A percentile compares a stretch with the other conserved stretches of the same genome.
These are phyloP conservation scores for Limosa lapponica DNA, from an alignment of 2,797 vertebrate genomes.

Conservation along the genomic window DNA sequence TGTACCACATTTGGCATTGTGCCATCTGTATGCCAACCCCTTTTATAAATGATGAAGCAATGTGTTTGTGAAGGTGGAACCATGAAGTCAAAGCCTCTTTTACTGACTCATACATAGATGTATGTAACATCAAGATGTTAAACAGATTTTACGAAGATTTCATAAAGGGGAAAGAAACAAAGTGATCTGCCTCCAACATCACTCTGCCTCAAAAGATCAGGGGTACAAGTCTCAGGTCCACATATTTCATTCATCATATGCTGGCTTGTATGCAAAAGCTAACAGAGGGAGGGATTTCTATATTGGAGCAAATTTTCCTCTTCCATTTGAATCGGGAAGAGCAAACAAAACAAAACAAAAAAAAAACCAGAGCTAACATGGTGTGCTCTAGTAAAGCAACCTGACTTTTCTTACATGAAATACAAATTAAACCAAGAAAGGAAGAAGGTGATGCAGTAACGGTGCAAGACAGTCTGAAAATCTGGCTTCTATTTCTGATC, in stretches of 20 bases:
- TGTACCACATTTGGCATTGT: neutral
- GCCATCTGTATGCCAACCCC: neutral
- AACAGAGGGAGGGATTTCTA: neutral
- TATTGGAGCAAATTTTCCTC: neutral
- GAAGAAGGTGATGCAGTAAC: neutral
- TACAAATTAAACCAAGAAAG: neutral
- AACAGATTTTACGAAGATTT: neutral
- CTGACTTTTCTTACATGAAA: neutral
- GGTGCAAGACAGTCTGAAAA: neutral
- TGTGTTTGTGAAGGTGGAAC: neutral
- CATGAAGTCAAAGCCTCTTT: neutral
- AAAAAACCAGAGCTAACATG: accelerated
- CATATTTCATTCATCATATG: neutral
- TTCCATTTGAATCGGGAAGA: neutral
- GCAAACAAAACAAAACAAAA: neutral
- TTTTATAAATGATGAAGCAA: neutral
- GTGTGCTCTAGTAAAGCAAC: neutral
- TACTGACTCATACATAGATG: neutral
- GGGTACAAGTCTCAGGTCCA: neutral
- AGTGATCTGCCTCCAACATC: neutral
- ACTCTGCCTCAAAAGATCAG: neutral
- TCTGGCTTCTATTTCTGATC: neutral
- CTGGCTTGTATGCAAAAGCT: neutral
- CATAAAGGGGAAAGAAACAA: neutral
- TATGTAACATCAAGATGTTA: neutral